phyloP scores from a whole-genome alignment of 2,113 vertebrate genomes.

The Phalacrocorax pelagicus region DNA sequence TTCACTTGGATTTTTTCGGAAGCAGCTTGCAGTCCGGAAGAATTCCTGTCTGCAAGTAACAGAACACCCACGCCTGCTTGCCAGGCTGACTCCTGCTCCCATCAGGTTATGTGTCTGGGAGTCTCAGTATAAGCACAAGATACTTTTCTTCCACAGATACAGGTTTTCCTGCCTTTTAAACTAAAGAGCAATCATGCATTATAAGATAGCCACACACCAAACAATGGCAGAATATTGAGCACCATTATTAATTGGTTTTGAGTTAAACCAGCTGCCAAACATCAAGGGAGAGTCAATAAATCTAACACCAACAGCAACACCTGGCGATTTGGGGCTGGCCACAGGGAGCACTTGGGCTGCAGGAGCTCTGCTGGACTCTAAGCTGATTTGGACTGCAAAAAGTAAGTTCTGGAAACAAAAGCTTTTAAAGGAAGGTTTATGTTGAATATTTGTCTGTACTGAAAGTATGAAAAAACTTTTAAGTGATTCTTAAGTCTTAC shows the following conservation, averaged over 20 bases:
- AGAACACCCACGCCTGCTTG: background rate
- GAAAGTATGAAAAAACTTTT: background rate
- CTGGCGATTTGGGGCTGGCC: background rate
- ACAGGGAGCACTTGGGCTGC: rapidly evolving
- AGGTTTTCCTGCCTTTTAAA: background rate
- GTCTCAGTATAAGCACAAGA: rapidly evolving
- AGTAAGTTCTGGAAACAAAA: background rate
- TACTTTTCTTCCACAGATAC: rapidly evolving
- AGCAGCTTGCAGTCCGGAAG: background rate
- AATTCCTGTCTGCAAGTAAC: background rate
- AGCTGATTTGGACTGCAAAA: background rate
- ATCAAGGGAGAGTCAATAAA: background rate
- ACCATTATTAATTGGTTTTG: background rate
- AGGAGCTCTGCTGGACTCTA: background rate
- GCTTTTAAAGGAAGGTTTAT: background rate
- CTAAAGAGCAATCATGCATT: too few species aligned
- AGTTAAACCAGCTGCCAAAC: background rate
- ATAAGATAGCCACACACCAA: too few species aligned
- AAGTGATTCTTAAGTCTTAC: background rate
- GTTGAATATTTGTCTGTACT: background rate
- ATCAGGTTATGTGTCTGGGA: background rate
- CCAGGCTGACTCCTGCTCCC: background rate
- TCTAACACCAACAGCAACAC: rapidly evolving
- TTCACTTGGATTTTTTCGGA: background rate
- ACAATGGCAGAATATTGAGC: background rate